Conservation (phyloP, 2,888 invertebrate species). For the Dryocosmus kuriphilus region DNA sequence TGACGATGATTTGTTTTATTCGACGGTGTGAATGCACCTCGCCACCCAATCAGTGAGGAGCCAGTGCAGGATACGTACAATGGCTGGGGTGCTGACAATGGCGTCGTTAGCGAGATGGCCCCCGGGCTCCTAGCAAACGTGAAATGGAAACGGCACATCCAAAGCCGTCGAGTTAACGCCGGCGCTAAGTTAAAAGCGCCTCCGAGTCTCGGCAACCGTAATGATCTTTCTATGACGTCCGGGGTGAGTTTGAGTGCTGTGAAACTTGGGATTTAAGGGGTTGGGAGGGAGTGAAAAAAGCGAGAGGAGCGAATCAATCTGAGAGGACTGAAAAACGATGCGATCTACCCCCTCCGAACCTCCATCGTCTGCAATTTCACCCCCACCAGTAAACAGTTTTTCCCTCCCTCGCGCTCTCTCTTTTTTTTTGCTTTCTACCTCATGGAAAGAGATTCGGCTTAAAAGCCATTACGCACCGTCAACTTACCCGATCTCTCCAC, state of each 20-base stretch:
- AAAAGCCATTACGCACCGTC: slow-evolving; percentile 29
- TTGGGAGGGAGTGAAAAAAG: neutral
- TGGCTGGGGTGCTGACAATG: slow-evolving; percentile 74
- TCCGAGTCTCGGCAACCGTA: slow-evolving; percentile 57
- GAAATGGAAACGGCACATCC: slow-evolving; percentile 66
- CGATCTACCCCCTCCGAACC: slow-evolving; percentile 10
- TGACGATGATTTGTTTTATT: slow-evolving; percentile 62
- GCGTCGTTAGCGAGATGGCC: slow-evolving; percentile 76
- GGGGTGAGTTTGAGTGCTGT: neutral
- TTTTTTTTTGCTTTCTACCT: slow-evolving; percentile 27
- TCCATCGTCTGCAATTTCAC: neutral
- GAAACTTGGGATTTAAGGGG: neutral
- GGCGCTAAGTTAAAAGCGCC: slow-evolving; percentile 58
- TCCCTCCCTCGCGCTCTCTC: neutral
- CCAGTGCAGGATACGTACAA: slow-evolving; percentile 70
- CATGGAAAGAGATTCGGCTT: slow-evolving; percentile 13
- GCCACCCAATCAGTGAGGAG: slow-evolving; percentile 55
- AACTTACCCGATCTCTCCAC: slow-evolving; percentile 19
- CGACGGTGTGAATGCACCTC: slow-evolving; percentile 53
- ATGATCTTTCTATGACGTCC: slow-evolving; percentile 58
- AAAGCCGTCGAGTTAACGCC: slow-evolving; percentile 64
- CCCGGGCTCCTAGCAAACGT: slow-evolving; percentile 63
- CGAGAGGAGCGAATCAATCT: slow-evolving; percentile 21
- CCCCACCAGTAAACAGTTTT: slow-evolving; percentile 21
- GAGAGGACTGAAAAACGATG: slow-evolving; percentile 16